These are phyloP conservation scores for Diachasmimorpha longicaudata DNA, from an alignment of 1,140 invertebrate genomes.

Conservation along the genomic window DNA sequence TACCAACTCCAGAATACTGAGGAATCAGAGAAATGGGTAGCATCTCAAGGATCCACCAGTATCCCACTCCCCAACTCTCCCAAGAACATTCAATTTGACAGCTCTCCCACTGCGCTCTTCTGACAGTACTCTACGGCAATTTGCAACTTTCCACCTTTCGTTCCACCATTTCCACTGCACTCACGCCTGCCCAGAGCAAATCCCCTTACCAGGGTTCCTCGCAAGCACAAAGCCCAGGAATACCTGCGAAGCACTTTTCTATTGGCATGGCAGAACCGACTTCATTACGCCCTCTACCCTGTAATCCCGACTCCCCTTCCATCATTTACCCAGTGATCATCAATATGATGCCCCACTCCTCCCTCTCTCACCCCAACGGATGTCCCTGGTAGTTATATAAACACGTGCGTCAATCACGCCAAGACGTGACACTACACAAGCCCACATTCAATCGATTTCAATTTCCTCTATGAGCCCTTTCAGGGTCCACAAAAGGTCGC, in stretches of 20 bases:
- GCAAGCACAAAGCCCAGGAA: not conserved
- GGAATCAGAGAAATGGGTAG: not conserved
- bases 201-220: not conserved
- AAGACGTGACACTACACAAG: not conserved
- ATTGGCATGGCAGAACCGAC: not conserved
- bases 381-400: not conserved
- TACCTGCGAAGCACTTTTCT: not conserved
- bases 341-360: not conserved
- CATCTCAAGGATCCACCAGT: not conserved
- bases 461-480: conserved; percentile 9
- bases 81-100: not conserved
- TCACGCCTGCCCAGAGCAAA: not conserved
- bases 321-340: not conserved
- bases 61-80: not conserved
- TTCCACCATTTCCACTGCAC: not conserved
- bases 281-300: not conserved
- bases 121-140: not conserved
- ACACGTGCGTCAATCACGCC: conserved; percentile 1
- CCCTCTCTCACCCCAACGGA: not conserved
- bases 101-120: not conserved
- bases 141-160: not conserved
- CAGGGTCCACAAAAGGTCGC: not conserved
- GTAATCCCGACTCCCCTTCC: not conserved
- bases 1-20: not conserved
- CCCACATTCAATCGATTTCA: conserved; percentile 13